Conservation (phyloP, 2,113 vertebrate genomes). For the Hypocryptadius cinnamomeus region DNA sequence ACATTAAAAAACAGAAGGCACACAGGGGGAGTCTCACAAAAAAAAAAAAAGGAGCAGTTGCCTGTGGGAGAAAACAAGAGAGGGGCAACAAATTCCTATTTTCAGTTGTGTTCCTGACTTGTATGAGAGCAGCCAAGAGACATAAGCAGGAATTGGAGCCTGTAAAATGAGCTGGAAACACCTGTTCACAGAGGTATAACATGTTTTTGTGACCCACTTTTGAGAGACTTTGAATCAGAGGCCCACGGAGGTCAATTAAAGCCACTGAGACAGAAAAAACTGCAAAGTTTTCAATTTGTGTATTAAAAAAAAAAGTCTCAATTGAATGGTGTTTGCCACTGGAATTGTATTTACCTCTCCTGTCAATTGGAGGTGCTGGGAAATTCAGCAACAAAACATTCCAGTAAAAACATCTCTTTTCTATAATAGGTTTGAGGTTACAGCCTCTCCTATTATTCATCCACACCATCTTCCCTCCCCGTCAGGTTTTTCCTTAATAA, state of each 20-base stretch:
- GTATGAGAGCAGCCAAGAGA: not conserved
- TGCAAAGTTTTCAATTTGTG: not conserved
- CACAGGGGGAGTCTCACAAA: not conserved
- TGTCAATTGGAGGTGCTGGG: not conserved
- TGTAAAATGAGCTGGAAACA: conserved; percentile 27
- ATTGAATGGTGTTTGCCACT: not conserved
- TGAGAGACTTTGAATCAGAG: not conserved
- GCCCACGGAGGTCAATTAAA: not conserved
- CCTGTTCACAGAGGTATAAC: not conserved
- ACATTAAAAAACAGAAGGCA: not conserved
- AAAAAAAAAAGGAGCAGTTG: not conserved
- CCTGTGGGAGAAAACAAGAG: not conserved
- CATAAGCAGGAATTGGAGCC: not conserved
- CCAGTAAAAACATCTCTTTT: conserved; percentile 18
- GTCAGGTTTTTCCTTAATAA: not conserved
- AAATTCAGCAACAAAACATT: not conserved
- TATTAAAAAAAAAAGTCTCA: not conserved
- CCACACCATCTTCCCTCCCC: not conserved
- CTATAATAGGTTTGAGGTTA: not conserved
- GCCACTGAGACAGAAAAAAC: not conserved
- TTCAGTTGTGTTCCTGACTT: not conserved
- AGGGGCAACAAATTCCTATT: not conserved
- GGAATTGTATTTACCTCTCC: not conserved
- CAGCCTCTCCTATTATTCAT: not conserved
- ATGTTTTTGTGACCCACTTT: not conserved